Conservation (phyloP, 1,140 invertebrate species). For the Dysdera silvatica region DNA sequence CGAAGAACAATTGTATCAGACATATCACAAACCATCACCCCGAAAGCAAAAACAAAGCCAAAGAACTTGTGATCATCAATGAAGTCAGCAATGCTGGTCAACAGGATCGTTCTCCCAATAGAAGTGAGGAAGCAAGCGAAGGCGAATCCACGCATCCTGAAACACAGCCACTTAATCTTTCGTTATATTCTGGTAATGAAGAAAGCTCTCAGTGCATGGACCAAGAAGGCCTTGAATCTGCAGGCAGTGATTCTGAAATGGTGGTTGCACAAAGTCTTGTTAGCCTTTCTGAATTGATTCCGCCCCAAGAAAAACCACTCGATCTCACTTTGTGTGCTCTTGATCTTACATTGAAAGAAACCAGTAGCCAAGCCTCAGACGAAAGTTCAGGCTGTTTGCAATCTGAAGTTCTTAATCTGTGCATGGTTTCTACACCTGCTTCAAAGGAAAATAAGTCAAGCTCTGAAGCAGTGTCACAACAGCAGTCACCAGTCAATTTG, state of each 20-base stretch:
- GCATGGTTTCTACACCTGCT: not conserved
- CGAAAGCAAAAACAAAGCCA: slow-evolving; percentile 34
- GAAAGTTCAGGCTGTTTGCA: not conserved
- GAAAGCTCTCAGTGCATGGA: not conserved
- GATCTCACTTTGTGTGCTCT: slow-evolving; percentile 72
- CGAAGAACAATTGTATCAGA: slow-evolving; percentile 45
- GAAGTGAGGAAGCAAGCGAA: not conserved
- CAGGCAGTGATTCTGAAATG: not conserved
- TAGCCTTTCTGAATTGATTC: not conserved
- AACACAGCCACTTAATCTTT: not conserved
- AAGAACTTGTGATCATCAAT: not conserved
- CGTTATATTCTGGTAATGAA: not conserved
- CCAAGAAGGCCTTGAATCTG: not conserved
- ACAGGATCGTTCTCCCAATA: not conserved
- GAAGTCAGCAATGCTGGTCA: not conserved
- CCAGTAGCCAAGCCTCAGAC: not conserved
- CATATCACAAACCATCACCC: slow-evolving; percentile 45
- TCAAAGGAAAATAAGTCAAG: not conserved
- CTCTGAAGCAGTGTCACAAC: not conserved
- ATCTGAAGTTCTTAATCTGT: not conserved
- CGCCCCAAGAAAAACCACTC: slow-evolving; percentile 52
- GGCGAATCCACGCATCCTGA: not conserved
- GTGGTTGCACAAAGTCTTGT: slow-evolving; percentile 1
- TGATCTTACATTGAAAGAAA: slow-evolving; percentile 71
- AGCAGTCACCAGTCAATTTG: not conserved